phyloP scores from a whole-genome alignment of 2,113 vertebrate species.

The Raja brachyura region DNA sequence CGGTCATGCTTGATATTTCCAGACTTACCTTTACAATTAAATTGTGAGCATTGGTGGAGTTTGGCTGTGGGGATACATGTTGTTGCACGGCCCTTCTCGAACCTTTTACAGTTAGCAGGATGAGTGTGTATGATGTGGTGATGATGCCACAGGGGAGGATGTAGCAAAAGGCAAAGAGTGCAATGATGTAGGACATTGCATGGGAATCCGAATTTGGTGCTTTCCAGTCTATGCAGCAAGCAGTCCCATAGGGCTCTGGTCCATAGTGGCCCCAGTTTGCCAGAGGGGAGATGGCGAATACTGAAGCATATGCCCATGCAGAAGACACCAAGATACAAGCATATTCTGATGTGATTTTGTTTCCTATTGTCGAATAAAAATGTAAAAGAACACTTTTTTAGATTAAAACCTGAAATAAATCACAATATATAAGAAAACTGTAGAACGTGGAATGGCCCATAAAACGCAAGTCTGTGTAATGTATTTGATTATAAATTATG shows the following conservation, averaged over 20 bases:
- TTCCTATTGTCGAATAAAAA: conserved; percentile 54
- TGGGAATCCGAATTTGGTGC: conserved; percentile 49
- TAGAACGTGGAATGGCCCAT: neutral
- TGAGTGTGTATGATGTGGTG: conserved; percentile 65
- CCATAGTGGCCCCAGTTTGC: conserved; percentile 69
- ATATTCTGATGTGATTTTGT: conserved; percentile 61
- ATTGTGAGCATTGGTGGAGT: conserved; percentile 55
- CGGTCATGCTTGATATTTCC: neutral
- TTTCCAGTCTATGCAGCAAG: conserved; percentile 74
- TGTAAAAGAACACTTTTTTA: neutral
- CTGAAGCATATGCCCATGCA: conserved; percentile 64
- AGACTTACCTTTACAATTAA: conserved; percentile 65
- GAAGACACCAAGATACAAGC: conserved; percentile 58
- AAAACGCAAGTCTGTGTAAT: neutral
- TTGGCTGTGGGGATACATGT: conserved; percentile 58
- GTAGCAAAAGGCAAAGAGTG: conserved; percentile 75
- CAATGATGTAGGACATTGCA: conserved; percentile 67
- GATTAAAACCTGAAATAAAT: neutral
- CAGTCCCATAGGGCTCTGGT: conserved; percentile 73
- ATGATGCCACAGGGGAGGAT: conserved; percentile 68
- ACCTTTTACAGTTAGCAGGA: conserved; percentile 61
- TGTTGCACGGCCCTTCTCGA: conserved; percentile 63
- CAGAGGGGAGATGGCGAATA: conserved; percentile 67
- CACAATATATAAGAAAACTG: neutral
- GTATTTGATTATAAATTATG: neutral